phyloP scores from a whole-genome alignment of 1,140 invertebrate genomes.

The Bombus sibiricus region DNA sequence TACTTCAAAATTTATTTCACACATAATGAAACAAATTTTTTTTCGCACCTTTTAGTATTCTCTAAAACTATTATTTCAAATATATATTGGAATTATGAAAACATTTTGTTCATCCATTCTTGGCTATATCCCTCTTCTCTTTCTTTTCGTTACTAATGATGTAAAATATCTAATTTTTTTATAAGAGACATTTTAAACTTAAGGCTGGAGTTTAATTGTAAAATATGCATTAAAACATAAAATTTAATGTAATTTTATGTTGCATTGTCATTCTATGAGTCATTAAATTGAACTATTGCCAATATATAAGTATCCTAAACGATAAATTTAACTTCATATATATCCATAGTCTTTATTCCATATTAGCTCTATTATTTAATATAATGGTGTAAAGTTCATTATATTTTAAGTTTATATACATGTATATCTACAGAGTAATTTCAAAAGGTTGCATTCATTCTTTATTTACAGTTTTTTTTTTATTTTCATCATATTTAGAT shows the following conservation, averaged over 20 bases:
- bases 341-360: background rate
- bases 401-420: background rate
- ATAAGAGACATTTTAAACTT: background rate
- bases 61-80: conserved; percentile 5
- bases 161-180: conserved; percentile 2
- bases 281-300: background rate
- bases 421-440: background rate
- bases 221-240: conserved; percentile 5
- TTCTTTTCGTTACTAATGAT: background rate
- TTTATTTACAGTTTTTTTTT: background rate
- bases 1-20: conserved; percentile 14
- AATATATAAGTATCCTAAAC: conserved; percentile 1
- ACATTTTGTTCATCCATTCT: conserved; percentile 8
- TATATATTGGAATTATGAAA: background rate
- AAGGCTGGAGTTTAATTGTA: background rate
- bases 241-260: conserved; percentile 17
- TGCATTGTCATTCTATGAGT: background rate
- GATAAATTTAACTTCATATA: background rate
- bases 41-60: conserved; percentile 46
- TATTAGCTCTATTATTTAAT: background rate
- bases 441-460: background rate
- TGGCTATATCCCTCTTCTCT: background rate
- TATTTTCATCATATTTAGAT: background rate
- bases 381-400: background rate
- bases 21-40: conserved; percentile 1